Evolutionary conservation across 2,113 vertebrate species (phyloP).

Genomic region (Baryphthengus martii): DNA sequence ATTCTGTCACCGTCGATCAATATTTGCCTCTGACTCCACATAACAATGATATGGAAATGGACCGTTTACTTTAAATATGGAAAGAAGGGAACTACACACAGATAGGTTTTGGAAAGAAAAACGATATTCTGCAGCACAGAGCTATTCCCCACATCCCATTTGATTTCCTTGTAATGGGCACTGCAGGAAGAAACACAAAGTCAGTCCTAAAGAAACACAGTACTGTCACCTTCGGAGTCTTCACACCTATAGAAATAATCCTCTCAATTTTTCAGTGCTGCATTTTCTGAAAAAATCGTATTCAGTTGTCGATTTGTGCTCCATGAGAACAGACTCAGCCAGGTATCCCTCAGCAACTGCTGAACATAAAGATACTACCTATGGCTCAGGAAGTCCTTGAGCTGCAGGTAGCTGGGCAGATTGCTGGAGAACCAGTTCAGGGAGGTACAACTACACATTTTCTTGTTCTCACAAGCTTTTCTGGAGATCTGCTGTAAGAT

Average conservation of each 20-base stretch:
- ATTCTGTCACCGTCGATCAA: slow-evolving; percentile 40
- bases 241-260: not conserved
- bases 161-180: not conserved
- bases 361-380: rapidly evolving
- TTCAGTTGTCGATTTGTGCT: rapidly evolving
- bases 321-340: not conserved
- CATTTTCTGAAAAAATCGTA: not conserved
- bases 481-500: not conserved
- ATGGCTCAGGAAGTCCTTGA: not conserved
- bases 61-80: slow-evolving; percentile 42
- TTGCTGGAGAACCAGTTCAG: not conserved
- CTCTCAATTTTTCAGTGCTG: not conserved
- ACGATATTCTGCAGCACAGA: not conserved
- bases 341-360: not conserved
- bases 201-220: not conserved
- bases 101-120: not conserved
- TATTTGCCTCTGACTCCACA: slow-evolving; percentile 48
- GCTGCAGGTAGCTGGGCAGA: not conserved
- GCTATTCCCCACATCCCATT: not conserved
- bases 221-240: not conserved
- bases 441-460: not conserved
- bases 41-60: slow-evolving; percentile 27
- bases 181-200: not conserved
- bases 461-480: not conserved
- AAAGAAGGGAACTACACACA: not conserved